A percentile compares a stretch with the other conserved stretches of the same genome.
Conservation (phyloP, 2,113 vertebrate species). For the Pithys albifrons region DNA sequence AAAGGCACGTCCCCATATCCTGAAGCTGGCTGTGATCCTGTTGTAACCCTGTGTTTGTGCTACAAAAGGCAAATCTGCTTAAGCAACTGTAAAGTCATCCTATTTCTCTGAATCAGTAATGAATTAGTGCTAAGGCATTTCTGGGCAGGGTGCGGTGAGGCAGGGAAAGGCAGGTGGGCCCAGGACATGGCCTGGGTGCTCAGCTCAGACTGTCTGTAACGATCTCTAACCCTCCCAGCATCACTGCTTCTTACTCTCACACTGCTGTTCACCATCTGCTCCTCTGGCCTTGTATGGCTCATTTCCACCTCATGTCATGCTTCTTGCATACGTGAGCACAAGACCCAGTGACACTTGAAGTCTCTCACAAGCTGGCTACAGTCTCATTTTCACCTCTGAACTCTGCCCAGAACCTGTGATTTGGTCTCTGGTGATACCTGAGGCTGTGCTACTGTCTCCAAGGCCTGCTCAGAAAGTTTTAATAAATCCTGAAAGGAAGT, state of each 20-base stretch:
- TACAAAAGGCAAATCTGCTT: neutral
- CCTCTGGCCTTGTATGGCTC: neutral
- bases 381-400: neutral
- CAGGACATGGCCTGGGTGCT: rapidly evolving
- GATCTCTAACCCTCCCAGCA: neutral
- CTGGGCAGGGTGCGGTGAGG: neutral
- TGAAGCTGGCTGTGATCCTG: neutral
- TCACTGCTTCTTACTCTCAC: neutral
- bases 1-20: neutral
- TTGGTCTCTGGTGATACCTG: neutral
- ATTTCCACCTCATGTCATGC: neutral
- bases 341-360: neutral
- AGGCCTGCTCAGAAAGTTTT: neutral
- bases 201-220: neutral
- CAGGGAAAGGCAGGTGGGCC: neutral
- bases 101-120: neutral
- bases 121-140: neutral
- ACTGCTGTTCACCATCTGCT: neutral
- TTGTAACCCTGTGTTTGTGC: neutral
- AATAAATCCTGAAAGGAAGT: neutral
- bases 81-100: neutral
- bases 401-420: neutral
- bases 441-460: neutral
- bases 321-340: neutral
- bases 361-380: neutral